Percentiles rank a stretch among this genome's conserved stretches.
Evolutionary conservation across 1,140 invertebrate genomes (phyloP).

Genomic region (Mizuhopecten yessoensis): DNA sequence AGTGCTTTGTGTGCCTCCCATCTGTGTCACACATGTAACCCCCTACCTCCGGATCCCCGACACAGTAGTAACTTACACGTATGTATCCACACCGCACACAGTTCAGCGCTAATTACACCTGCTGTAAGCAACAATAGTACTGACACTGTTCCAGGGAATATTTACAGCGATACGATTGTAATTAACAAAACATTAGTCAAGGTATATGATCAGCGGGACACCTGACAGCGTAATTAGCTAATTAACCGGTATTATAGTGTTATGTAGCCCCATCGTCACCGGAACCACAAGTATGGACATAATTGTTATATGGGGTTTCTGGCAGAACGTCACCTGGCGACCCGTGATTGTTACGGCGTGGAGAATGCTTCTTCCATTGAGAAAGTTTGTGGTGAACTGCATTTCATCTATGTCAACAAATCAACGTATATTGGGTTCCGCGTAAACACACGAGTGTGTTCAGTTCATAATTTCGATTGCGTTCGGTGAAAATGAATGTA

Average conservation of each 20-base stretch:
- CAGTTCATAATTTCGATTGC: background rate
- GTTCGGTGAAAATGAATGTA: background rate
- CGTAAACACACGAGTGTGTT: background rate
- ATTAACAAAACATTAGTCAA: background rate
- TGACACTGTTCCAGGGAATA: background rate
- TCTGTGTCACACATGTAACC: too few species aligned
- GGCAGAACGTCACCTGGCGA: too few species aligned
- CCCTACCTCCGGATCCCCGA: too few species aligned
- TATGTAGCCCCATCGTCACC: background rate
- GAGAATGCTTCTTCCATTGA: background rate
- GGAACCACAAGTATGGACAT: background rate
- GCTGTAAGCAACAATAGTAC: background rate
- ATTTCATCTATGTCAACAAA: constrained; percentile 28
- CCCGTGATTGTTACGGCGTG: background rate
- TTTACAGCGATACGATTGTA: background rate
- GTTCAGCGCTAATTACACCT: background rate
- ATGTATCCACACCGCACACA: too few species aligned
- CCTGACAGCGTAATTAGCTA: constrained; percentile 24
- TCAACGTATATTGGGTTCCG: constrained; percentile 4
- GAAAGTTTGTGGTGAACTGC: background rate
- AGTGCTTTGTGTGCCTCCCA: too few species aligned
- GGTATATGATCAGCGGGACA: background rate
- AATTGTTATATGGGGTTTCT: too few species aligned
- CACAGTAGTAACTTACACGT: too few species aligned
- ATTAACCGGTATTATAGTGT: background rate